Base-by-base conservation (phyloP, 2,797 vertebrate genomes). In the Chelidonichthys spinosus region DNA sequence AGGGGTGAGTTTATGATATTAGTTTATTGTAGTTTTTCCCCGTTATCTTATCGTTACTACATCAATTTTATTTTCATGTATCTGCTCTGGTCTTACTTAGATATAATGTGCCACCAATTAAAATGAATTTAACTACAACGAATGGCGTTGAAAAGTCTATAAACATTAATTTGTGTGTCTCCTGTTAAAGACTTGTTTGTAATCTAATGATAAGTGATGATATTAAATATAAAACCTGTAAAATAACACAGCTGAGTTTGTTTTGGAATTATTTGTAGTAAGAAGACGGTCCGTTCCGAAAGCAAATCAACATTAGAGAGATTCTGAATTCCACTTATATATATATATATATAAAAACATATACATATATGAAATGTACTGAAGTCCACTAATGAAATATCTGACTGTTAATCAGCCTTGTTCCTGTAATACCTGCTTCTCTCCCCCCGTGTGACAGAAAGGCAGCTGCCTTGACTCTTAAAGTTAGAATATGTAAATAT, bases 401-500 rank as follows among this genome's bases (percentile, higher is more conserved):
- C 13, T 42, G 10, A 5, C 13, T 39, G n/a, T 66, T 59, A 70
- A 68, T 60, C 46, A 36, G 65, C 35, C 13, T 4, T 36, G 7
- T 5, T 40, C 11, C 17, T 1, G n/a, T 49, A 39, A 56, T 4
- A 18, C 44, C 25, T 55, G 44, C 60, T 50, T 71, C 40, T 18
- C 42, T 13, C 11, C 55, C 40, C 33, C 3, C 7, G 32, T 56
- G 61, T 65, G 69, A 77, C 72, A 74, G 32, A 46, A 65, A 80
- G 68, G 35, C 69, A 60, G 58, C 69, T 43, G 44, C 72, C 62
- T 69, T 25, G 32, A 79, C 61, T 68, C 58, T 59, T 42, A 54
- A 67, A 67, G 63, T 15, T 0, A 46, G 39, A 79, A 53, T 65
- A 61, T 92, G 85, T 93, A 89, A 91, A 92, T 90, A 91, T 52